Conservation (phyloP, 2,113 vertebrate species). For the Crocuta crocuta region DNA sequence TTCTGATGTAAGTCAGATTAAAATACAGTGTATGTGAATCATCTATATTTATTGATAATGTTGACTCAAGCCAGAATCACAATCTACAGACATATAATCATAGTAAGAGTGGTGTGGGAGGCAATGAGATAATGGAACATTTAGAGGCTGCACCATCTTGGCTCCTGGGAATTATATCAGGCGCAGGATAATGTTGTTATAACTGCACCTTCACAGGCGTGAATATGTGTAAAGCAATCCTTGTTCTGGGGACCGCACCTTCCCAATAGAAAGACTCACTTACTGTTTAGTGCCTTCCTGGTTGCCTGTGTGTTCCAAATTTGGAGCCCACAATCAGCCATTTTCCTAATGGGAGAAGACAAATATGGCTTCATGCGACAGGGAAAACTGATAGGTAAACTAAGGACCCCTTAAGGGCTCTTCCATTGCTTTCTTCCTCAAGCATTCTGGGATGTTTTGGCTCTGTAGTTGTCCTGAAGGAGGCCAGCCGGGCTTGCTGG, state of each 20-base stretch:
- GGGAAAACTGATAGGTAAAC: neutral
- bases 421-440: neutral
- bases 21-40: neutral
- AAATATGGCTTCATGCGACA: neutral
- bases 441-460: neutral
- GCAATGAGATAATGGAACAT: neutral
- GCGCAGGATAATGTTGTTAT: neutral
- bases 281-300: neutral
- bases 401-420: neutral
- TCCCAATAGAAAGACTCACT: neutral
- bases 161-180: neutral
- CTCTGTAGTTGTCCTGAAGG: neutral
- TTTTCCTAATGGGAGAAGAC: neutral
- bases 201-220: neutral
- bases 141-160: neutral
- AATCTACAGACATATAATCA: neutral
- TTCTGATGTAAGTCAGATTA: neutral
- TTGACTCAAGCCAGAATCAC: conserved; percentile 31
- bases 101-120: neutral
- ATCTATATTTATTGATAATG: conserved; percentile 26
- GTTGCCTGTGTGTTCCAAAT: neutral
- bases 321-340: fast-evolving
- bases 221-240: neutral
- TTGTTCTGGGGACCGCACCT: neutral
- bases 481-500: neutral